Conservation (phyloP, 2,797 vertebrate genomes). For the Serranus cabrilla region DNA sequence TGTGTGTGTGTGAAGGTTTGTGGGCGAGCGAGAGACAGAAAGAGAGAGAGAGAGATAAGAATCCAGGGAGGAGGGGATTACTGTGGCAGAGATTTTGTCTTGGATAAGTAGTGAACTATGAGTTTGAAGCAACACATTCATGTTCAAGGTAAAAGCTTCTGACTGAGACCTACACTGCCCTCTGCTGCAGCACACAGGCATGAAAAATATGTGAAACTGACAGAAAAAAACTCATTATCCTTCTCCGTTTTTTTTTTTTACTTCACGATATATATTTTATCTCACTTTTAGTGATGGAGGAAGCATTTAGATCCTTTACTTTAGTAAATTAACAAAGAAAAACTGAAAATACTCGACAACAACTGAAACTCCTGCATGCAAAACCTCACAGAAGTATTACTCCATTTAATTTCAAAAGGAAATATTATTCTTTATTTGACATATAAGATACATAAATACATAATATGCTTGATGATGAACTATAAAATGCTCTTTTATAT, state of each 20-base stretch:
- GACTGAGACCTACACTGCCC: constrained; percentile 60
- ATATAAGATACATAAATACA: too few relatives aligned
- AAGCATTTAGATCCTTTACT: too few relatives aligned
- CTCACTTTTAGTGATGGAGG: too few relatives aligned
- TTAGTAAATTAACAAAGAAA: too few relatives aligned
- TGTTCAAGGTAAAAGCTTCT: constrained; percentile 39
- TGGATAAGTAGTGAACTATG: constrained; percentile 49
- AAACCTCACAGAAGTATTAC: too few relatives aligned
- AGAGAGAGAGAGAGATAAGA: neutral
- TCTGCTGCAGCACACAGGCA: constrained; percentile 51
- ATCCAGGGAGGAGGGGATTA: constrained; percentile 15
- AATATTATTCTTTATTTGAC: too few relatives aligned
- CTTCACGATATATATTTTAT: too few relatives aligned
- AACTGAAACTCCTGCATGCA: too few relatives aligned
- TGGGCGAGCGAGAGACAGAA: constrained; percentile 11
- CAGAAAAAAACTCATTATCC: neutral
- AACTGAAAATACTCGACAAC: too few relatives aligned
- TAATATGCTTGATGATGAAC: too few relatives aligned
- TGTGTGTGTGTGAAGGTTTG: neutral
- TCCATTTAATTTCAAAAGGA: too few relatives aligned
- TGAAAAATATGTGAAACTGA: neutral
- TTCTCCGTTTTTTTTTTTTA: neutral
- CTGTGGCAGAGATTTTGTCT: constrained; percentile 28
- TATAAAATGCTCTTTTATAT: too few relatives aligned
- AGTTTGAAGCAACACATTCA: constrained; percentile 46